Evolutionary conservation across 2,797 vertebrate genomes (phyloP), one percentile per base, ranked within the genome.

Genomic region (Sus cebifrons): DNA sequence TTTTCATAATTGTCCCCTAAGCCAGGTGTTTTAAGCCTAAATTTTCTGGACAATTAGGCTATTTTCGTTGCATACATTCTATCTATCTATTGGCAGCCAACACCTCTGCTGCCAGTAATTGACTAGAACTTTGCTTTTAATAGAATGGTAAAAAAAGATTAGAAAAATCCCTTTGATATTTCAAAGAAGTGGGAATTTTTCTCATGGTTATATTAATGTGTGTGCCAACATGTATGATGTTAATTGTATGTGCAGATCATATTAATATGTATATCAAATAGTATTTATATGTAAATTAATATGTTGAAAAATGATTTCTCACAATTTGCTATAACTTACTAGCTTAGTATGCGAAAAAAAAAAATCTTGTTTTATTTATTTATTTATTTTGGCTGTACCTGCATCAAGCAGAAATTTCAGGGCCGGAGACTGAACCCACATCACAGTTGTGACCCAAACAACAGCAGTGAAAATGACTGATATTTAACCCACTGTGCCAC

Each of bases 281-380:
- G 18, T 85, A 44, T 65, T 88, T 96, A 73, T 32, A 49, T 85
- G 5, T 64, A 29, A 40, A 91, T 75, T 75, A 74, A 64, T 29
- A 82, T 36, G 65, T 36, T 68, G 8, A 92, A 89, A 91, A 77
- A 82, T 49, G 9, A 56, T n/a, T 1, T 65, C 10, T 83, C 13
- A 92, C 36, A 78, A 49, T 44, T 77, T 71, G 10, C 60, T 89
- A 21, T 60, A 40, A 71, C 14, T 70, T 87, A 87, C 11, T 49
- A 40, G 2, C 10, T 40, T 89, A 62, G 49, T 56, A 71, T 18
- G 65, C 65, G 27, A 32, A 32, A 32, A 32, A 64, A 82, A 65
- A 21, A 15, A 88, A 25, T 68, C 54, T 91, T 60, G 5, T 73
- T 84, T 81, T 62, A 78, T 49, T 49, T 49, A 78, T 49, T 49